These are phyloP conservation scores for Hycleus phaleratus DNA, from an alignment of 1,140 invertebrate genomes.

Conservation along the genomic window DNA sequence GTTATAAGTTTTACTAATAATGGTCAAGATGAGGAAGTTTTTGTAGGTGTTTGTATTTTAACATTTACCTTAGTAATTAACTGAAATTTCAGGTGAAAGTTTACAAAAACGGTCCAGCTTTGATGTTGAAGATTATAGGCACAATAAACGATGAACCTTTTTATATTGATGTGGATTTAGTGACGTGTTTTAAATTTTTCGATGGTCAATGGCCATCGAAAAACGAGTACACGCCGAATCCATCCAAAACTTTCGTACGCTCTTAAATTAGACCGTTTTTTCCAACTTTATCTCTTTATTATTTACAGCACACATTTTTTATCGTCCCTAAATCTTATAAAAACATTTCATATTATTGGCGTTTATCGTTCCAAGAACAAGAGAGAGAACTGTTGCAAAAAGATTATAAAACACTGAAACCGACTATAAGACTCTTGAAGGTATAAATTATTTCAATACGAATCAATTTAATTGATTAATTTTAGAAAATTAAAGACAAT, in stretches of 20 bases:
- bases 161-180: conserved; percentile 17
- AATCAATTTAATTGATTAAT: neutral
- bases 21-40: neutral
- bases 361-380: conserved; percentile 42
- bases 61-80: neutral
- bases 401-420: conserved; percentile 34
- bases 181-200: conserved; percentile 1
- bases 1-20: neutral
- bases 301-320: conserved; percentile 20
- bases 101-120: neutral
- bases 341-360: conserved; percentile 12
- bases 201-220: conserved; percentile 4
- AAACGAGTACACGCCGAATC: neutral
- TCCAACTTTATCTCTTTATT: neutral
- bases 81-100: neutral
- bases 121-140: conserved; percentile 1
- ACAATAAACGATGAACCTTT: neutral
- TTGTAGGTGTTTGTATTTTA: neutral
- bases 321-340: conserved; percentile 21
- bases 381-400: conserved; percentile 35
- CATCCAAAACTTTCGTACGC: no score
- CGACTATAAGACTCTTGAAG: conserved; percentile 36
- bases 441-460: neutral
- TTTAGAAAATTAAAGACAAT: conserved; percentile 41
- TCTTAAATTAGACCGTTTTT: no score